Evolutionary conservation across 2,888 invertebrate species (phyloP).

Genomic region (Resseliella maxima): DNA sequence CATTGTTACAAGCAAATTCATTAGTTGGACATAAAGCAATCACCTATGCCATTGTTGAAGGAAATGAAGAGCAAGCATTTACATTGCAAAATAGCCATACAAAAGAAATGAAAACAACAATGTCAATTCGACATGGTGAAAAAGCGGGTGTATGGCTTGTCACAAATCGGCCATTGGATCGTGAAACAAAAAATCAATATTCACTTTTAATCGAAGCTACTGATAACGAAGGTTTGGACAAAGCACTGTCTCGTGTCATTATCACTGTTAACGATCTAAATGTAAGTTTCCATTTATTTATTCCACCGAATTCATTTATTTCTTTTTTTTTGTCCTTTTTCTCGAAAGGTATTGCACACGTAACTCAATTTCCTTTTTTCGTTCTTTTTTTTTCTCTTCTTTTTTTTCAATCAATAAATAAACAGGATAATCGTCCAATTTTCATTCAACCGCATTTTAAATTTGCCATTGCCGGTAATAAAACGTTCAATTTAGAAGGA

Average conservation of each 20-base stretch:
- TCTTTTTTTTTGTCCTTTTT: no score
- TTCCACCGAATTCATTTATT: no score
- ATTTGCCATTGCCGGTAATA: conserved; percentile 78
- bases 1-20: conserved; percentile 78
- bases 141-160: conserved; percentile 79
- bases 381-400: background rate
- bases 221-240: conserved; percentile 83
- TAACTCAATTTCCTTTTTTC: background rate
- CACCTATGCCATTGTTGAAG: conserved; percentile 83
- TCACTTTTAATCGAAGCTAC: conserved; percentile 82
- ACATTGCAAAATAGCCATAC: conserved; percentile 74
- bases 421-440: conserved; percentile 84
- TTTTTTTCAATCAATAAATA: background rate
- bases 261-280: conserved; percentile 87
- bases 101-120: conserved; percentile 59
- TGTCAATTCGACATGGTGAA: conserved; percentile 67
- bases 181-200: conserved; percentile 79
- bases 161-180: conserved; percentile 81
- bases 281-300: conserved; percentile 57
- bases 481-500: conserved; percentile 68
- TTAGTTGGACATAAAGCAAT: conserved; percentile 74
- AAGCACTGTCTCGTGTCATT: conserved; percentile 81
- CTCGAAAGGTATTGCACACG: no score
- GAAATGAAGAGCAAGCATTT: conserved; percentile 80
- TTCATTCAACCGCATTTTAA: conserved; percentile 83